A percentile compares a stretch with the other conserved stretches of the same genome.
Evolutionary conservation across 2,113 vertebrate genomes (phyloP).

Genomic region (Pica pica): DNA sequence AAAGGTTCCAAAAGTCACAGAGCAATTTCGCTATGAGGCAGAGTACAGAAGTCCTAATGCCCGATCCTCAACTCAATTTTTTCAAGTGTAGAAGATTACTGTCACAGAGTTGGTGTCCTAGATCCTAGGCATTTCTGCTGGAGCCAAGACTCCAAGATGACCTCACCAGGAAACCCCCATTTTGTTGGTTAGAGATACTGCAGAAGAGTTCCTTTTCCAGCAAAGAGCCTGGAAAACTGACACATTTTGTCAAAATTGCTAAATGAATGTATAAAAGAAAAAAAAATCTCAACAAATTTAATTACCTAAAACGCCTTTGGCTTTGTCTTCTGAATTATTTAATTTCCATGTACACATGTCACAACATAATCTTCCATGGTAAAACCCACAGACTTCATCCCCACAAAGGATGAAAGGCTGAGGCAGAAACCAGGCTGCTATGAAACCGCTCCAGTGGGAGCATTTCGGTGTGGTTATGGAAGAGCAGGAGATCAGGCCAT

Average conservation of each 20-base stretch:
- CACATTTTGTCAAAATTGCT: neutral
- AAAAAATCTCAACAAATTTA: neutral
- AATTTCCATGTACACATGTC: neutral
- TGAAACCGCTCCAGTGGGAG: neutral
- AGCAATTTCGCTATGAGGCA: neutral
- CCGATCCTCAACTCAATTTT: accelerated
- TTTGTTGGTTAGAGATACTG: neutral
- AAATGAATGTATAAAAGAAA: neutral
- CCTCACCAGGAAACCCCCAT: neutral
- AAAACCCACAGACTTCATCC: neutral
- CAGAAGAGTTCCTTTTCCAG: neutral
- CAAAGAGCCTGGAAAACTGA: neutral
- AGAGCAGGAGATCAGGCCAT: neutral
- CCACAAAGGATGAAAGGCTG: neutral
- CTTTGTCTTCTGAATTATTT: neutral
- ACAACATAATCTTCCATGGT: neutral
- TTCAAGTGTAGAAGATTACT: neutral
- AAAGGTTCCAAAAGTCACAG: neutral
- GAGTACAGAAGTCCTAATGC: neutral
- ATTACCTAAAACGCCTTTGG: neutral
- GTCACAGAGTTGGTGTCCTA: neutral
- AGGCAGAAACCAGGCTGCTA: neutral
- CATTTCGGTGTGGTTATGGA: neutral
- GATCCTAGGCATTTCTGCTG: neutral
- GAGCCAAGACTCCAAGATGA: neutral